phyloP scores from a whole-genome alignment of 2,888 invertebrate genomes.

The Ormyrus labotus region DNA sequence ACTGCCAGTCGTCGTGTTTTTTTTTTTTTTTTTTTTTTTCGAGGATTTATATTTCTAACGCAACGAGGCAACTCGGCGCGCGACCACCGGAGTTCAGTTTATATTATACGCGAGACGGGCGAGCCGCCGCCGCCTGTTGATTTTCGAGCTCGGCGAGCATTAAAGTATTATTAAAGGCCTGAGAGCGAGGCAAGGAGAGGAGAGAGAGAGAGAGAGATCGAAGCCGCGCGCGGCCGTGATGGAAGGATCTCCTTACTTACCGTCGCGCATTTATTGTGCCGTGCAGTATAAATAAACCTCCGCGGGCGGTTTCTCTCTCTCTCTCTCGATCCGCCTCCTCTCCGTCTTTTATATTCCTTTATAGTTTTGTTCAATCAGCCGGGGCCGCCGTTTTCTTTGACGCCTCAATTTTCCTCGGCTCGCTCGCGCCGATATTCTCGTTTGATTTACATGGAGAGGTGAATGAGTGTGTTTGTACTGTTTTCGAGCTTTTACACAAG shows the following conservation, averaged over 20 bases:
- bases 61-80: not conserved
- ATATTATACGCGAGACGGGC: constrained; percentile 5
- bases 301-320: too few relatives aligned
- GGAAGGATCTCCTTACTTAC: constrained; percentile 59
- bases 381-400: constrained; percentile 7
- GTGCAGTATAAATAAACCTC: too few relatives aligned
- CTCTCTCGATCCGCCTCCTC: too few relatives aligned
- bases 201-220: too few relatives aligned
- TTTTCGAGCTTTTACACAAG: too few relatives aligned
- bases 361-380: too few relatives aligned
- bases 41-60: too few relatives aligned
- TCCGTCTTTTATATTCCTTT: too few relatives aligned
- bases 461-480: too few relatives aligned
- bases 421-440: not conserved
- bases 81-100: not conserved
- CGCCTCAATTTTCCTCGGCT: constrained; percentile 1
- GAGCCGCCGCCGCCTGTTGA: not conserved
- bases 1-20: too few relatives aligned
- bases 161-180: not conserved
- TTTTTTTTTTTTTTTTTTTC: too few relatives aligned
- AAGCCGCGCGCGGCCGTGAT: constrained; percentile 59
- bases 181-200: not conserved
- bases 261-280: not conserved
- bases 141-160: not conserved
- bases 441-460: too few relatives aligned